Evolutionary conservation across 2,797 vertebrate species (phyloP).

Genomic region (Naso thynnoides): DNA sequence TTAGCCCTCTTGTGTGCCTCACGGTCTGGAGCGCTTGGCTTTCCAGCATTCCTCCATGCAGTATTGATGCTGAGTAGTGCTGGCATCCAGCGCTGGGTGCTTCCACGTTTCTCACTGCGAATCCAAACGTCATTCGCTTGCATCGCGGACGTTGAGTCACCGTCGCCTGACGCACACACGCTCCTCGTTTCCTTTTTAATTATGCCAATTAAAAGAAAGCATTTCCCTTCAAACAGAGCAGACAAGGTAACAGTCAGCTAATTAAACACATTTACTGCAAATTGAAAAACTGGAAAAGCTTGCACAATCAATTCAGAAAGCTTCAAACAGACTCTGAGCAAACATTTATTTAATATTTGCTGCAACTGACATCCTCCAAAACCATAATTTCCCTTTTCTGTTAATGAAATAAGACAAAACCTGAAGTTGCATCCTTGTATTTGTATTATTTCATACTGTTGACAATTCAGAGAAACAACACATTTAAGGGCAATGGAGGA

Average conservation of each 20-base stretch:
- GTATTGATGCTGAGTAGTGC: conserved; percentile 78
- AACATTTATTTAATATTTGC: conserved; percentile 57
- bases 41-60: conserved; percentile 72
- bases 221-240: conserved; percentile 47
- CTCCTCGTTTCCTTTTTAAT: conserved; percentile 62
- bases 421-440: conserved; percentile 9
- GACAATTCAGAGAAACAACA: conserved; percentile 37
- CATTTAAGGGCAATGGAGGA: conserved; percentile 57
- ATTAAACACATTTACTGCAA: conserved; percentile 75
- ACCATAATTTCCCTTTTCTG: conserved; percentile 11
- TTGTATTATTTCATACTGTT: conserved; percentile 38
- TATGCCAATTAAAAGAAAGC: conserved; percentile 66
- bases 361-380: conserved; percentile 13
- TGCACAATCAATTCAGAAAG: conserved; percentile 52
- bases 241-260: conserved; percentile 60
- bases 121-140: conserved; percentile 50
- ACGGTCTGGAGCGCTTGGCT: conserved; percentile 69
- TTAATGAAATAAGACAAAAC: conserved; percentile 41
- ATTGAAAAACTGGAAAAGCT: conserved; percentile 61
- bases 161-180: conserved; percentile 32
- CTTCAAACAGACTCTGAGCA: conserved; percentile 42
- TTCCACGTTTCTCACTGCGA: conserved; percentile 53
- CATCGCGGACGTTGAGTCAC: conserved; percentile 57
- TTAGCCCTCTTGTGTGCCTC: conserved; percentile 73
- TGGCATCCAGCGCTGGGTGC: conserved; percentile 65